Evolutionary conservation across 37 sponge, comb jelly and placozoan genomes (phyloP), one percentile per base, ranked within the genome.

Genomic region (Lycopodina hypogea): DNA sequence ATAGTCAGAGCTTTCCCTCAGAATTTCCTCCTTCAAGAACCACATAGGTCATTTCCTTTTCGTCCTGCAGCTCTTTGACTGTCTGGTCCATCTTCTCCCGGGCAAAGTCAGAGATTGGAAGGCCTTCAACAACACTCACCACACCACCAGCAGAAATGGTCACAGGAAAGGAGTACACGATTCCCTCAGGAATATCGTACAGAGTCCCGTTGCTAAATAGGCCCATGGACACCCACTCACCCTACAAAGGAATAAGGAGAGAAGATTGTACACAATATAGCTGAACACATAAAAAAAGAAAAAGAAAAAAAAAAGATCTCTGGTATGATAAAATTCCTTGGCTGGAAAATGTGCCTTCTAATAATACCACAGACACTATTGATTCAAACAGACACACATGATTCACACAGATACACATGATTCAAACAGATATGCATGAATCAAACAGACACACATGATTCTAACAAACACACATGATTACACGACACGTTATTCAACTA

Each of bases 81-180:
- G 93, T 97, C 6, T 40, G 35, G 14, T 94, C 90, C 92, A 97
- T 89, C 79, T 89, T 97, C 76, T 84, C 90, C 24, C 96, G 76
- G 26, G 93, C 92, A 87, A 97, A 97, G 72, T 97, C 97, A 42
- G 81, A 86, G 53, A 94, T 75, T 1, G 59, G 29, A 30, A 97
- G 84, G 0, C 83, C 93, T 26, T 89, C 38, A n/a, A 97, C 95
- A 26, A 97, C 72, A 66, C 84, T 77, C 84, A 86, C 94, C 8
- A 42, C 62, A 1, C 82, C 60, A 56, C 77, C 78, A 9, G 87
- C 48, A 28, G 75, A 75, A 50, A 96, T 88, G n/a, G 48, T 51
- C 39, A 97, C 94, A 33, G 99, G 99, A 74, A 97, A 81, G 23
- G 96, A 95, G 91, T 92, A 97, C 68, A 97, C 81, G 29, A 95